Evolutionary conservation across 2,113 vertebrate species (phyloP).

Genomic region (Rhabdornis inornatus): DNA sequence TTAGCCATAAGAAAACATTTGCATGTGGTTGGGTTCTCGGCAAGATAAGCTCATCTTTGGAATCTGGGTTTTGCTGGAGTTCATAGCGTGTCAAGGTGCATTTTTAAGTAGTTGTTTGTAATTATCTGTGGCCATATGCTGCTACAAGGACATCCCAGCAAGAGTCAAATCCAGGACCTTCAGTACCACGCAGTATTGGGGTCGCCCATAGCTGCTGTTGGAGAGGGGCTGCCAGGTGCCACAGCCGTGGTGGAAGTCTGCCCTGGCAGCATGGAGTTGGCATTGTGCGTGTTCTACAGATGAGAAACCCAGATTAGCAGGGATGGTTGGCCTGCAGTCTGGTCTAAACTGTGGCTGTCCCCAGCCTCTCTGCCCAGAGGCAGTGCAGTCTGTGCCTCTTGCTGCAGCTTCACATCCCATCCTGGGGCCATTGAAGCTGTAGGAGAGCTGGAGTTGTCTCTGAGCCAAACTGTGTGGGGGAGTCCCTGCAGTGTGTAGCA

Average conservation of each 20-base stretch:
- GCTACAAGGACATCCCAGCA: not conserved
- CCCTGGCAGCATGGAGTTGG: not conserved
- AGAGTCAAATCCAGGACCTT: not conserved
- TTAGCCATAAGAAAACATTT: not conserved
- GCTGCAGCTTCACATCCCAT: not conserved
- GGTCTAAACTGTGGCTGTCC: not conserved
- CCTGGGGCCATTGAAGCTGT: accelerated
- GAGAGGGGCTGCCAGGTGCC: not conserved
- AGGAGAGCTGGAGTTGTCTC: not conserved
- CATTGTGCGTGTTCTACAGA: not conserved
- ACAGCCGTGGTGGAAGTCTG: not conserved
- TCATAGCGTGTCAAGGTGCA: not conserved
- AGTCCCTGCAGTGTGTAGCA: not conserved
- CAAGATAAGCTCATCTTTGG: not conserved
- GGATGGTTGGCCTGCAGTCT: not conserved
- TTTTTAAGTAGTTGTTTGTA: not conserved
- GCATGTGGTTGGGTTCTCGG: not conserved
- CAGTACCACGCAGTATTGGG: accelerated
- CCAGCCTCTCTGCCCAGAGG: not conserved
- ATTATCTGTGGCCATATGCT: not conserved
- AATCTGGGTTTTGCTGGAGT: not conserved
- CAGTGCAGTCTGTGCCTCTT: accelerated
- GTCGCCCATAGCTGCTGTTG: not conserved
- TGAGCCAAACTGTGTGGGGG: accelerated
- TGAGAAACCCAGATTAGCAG: not conserved